Evolutionary conservation across 92 coral and sea anemone genomes (phyloP), one percentile per base, ranked within the genome.

Genomic region (Pocillopora grandis): DNA sequence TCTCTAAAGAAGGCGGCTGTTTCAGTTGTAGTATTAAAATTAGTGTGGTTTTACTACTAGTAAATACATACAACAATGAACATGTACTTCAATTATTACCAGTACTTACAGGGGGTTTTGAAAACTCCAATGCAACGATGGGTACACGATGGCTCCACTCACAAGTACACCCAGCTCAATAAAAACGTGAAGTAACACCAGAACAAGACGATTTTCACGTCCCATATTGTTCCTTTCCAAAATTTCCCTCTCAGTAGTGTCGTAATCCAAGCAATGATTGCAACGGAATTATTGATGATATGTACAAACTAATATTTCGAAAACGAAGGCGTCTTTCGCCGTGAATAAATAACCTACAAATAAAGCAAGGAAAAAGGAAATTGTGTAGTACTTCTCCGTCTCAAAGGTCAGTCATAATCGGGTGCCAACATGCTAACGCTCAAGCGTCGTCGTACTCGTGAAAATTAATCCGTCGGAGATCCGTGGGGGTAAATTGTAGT

Each of bases 81-180:
- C 1, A 0, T 42, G 52, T 42, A 42, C 52, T 42, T 42, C 52
- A 42, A 3, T 42, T 42, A 42, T 42, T 42, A 60, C 16, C 10
- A 10, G 12, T 11, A 76, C 80, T 76, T 58, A 76, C 80, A 66
- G 68, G 13, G 80, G 80, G 48, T 76, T 76, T 60, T 58, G 80
- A 5, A 11, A 60, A 27, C 67, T 76, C 80, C 80, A 76, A 0
- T 76, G 80, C 1, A 76, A 19, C 12, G 80, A 76, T 15, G 80
- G 80, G 58, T 76, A 76, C 5, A 59, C 3, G 10, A 58, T 60
- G n/a, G 57, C 75, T 35, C 68, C 80, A 58, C 17, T 58, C 49
- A 60, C 68, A 20, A 76, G 58, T 9, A 17, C 14, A 31, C 23
- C 20, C 23, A 55, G 11, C 2, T 55, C 78, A 62, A 75, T 23